Evolutionary conservation across 2,797 vertebrate species (phyloP).

Genomic region (Lutra lutra): DNA sequence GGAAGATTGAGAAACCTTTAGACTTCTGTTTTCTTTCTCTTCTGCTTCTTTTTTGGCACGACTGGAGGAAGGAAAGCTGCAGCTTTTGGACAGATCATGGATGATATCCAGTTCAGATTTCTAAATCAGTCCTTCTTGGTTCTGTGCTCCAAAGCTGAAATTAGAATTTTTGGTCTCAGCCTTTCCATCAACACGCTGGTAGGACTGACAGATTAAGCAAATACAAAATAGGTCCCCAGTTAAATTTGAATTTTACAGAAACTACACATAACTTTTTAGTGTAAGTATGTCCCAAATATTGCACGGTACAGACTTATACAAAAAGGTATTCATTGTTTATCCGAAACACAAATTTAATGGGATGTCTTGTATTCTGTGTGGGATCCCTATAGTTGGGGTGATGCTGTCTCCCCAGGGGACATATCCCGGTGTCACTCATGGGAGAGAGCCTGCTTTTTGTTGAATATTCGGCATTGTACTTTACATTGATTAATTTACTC

Average conservation of each 20-base stretch:
- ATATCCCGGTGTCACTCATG: not conserved
- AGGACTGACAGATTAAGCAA: not conserved
- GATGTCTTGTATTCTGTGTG: not conserved
- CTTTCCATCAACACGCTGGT: not conserved
- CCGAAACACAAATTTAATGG: not conserved
- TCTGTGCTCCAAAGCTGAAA: not conserved
- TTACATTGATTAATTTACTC: not conserved
- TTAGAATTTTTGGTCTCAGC: not conserved
- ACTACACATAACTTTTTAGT: not conserved
- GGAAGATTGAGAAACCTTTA: not conserved
- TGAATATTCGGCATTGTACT: not conserved
- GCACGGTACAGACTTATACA: not conserved
- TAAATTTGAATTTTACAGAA: not conserved
- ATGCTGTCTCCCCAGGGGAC: not conserved
- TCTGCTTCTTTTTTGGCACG: not conserved
- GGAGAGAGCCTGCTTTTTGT: not conserved
- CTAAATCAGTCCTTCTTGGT: not conserved
- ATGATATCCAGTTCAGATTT: not conserved
- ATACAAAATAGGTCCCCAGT: not conserved
- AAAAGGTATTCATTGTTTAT: not conserved
- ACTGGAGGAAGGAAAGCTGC: not conserved
- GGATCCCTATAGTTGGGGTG: not conserved
- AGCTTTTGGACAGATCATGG: not conserved
- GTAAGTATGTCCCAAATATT: not conserved
- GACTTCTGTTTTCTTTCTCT: not conserved